Evolutionary conservation across 2,797 vertebrate species (phyloP).

Genomic region (Siniperca undulata): DNA sequence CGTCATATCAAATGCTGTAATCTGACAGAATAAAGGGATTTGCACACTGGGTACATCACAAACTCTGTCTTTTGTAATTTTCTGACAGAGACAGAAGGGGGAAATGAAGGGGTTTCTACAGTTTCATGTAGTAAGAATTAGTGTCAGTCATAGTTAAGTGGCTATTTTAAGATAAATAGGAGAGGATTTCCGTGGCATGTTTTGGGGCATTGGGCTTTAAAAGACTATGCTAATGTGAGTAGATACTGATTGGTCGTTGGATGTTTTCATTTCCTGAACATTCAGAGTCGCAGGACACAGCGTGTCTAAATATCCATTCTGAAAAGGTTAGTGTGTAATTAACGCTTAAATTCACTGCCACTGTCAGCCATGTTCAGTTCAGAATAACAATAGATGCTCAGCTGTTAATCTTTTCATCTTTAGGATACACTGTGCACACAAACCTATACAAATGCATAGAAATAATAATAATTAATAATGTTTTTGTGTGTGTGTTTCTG

Average conservation of each 20-base stretch:
- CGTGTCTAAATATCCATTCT: slow-evolving; percentile 82
- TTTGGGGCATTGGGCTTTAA: slow-evolving; percentile 75
- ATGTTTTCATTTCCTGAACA: slow-evolving; percentile 82
- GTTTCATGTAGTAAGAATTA: slow-evolving; percentile 97
- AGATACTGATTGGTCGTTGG: slow-evolving; percentile 80
- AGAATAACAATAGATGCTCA: slow-evolving; percentile 70
- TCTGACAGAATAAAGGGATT: slow-evolving; percentile 94
- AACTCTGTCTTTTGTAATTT: slow-evolving; percentile 98
- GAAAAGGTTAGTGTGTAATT: slow-evolving; percentile 85
- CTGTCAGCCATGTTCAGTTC: slow-evolving; percentile 78
- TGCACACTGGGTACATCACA: slow-evolving; percentile 90
- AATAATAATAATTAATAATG: not conserved
- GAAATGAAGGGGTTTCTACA: slow-evolving; percentile 92
- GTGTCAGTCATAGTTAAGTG: slow-evolving; percentile 98
- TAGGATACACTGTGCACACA: slow-evolving; percentile 21
- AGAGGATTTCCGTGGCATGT: slow-evolving; percentile 81
- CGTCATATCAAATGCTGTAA: slow-evolving; percentile 96
- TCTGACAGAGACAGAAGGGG: slow-evolving; percentile 84
- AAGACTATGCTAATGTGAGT: slow-evolving; percentile 80
- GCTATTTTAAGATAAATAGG: slow-evolving; percentile 89
- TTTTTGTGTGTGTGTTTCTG: not conserved
- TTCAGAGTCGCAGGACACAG: slow-evolving; percentile 69
- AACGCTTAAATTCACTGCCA: slow-evolving; percentile 80
- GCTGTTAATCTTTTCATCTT: slow-evolving; percentile 63
- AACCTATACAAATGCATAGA: slow-evolving; percentile 3